Percentiles rank a stretch among this genome's conserved stretches.
Conservation (phyloP, 2,888 invertebrate genomes). For the Vanessa cardui region DNA sequence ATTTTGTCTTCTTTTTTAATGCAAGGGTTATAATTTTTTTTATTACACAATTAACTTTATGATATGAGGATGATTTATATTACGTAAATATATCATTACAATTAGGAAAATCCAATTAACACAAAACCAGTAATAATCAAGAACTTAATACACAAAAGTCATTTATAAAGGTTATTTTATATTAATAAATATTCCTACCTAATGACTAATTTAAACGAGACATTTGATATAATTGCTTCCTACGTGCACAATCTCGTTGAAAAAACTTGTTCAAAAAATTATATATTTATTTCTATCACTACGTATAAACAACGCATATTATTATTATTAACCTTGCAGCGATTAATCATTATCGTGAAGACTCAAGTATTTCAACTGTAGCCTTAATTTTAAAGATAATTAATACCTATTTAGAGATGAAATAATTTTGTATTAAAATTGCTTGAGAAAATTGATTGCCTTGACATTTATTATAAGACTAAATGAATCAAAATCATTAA, state of each 20-base stretch:
- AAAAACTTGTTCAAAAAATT: slow-evolving; percentile 32
- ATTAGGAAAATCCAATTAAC: not conserved
- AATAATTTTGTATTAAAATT: not conserved
- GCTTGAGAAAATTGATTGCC: not conserved
- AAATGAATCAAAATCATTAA: slow-evolving; percentile 14
- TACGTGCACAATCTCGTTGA: slow-evolving; percentile 30
- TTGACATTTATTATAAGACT: slow-evolving; percentile 7
- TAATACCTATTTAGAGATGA: not conserved
- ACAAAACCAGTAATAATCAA: not conserved
- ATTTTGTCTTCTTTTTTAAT: too few relatives aligned
- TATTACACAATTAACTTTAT: too few relatives aligned
- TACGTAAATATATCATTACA: not conserved
- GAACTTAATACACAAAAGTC: not conserved
- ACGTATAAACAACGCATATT: slow-evolving; percentile 13
- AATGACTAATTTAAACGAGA: slow-evolving; percentile 21
- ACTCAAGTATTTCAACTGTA: slow-evolving; percentile 5
- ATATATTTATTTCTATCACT: slow-evolving; percentile 18
- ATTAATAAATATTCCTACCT: slow-evolving; percentile 2
- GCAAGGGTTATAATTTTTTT: too few relatives aligned
- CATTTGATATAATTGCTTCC: slow-evolving; percentile 27
- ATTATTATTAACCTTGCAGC: slow-evolving; percentile 28
- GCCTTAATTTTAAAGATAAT: slow-evolving; percentile 13
- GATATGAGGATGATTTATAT: too few relatives aligned
- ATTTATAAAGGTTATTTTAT: slow-evolving; percentile 9
- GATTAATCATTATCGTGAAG: slow-evolving; percentile 17